Conservation (phyloP, 2,888 invertebrate species). For the Dryobotodes eremita region DNA sequence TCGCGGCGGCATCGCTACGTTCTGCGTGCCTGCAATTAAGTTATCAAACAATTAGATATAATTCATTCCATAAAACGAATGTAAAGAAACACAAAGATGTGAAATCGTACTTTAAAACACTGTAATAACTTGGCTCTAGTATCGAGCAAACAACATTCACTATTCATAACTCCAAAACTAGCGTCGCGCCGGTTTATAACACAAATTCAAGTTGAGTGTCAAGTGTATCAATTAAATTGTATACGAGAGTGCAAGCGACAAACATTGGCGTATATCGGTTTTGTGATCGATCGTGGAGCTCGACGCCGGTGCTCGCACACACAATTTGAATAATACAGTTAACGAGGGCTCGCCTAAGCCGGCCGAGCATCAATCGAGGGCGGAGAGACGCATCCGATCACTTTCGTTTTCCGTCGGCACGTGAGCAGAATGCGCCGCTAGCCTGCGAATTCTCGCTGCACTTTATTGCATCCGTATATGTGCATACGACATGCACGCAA, state of each 20-base stretch:
- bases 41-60: constrained; percentile 5
- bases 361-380: constrained; percentile 86
- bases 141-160: constrained; percentile 30
- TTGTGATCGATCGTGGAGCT: constrained; percentile 79
- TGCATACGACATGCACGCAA: constrained; percentile 89
- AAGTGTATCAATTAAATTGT: constrained; percentile 74
- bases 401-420: constrained; percentile 88
- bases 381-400: constrained; percentile 88
- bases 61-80: not conserved
- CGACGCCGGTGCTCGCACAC: constrained; percentile 73
- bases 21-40: constrained; percentile 94
- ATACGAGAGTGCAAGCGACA: constrained; percentile 78
- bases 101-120: constrained; percentile 20
- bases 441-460: constrained; percentile 88
- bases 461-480: constrained; percentile 89
- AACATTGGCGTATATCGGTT: constrained; percentile 70
- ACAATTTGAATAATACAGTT: constrained; percentile 88
- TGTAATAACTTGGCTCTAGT: not conserved
- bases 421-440: constrained; percentile 87
- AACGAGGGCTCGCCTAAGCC: constrained; percentile 86
- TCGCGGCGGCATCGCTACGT: constrained; percentile 98
- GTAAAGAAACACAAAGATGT: not conserved
- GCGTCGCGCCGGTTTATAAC: constrained; percentile 64
- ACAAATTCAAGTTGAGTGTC: constrained; percentile 70
- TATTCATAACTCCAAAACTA: constrained; percentile 30